Evolutionary conservation across 2,888 invertebrate genomes (phyloP).

Genomic region (Xestia sexstrigata): DNA sequence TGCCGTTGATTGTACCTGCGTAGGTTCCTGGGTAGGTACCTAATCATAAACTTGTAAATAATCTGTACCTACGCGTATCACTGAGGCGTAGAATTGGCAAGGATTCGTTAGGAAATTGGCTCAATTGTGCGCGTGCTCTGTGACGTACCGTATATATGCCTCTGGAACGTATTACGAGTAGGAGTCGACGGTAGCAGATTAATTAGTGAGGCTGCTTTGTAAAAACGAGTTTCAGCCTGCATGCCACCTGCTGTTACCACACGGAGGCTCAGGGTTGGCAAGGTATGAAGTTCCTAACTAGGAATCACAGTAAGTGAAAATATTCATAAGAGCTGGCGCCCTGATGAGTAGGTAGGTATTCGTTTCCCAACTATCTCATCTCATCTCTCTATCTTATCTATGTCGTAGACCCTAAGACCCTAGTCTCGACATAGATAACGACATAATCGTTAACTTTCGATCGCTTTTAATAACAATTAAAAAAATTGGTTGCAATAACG

Average conservation of each 20-base stretch:
- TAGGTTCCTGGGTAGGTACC: not conserved
- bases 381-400: too few relatives aligned
- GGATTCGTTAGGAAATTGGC: conserved; percentile 74
- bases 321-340: too few relatives aligned
- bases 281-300: conserved; percentile 1
- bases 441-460: too few relatives aligned
- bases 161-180: conserved; percentile 14
- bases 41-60: conserved; percentile 37
- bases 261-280: conserved; percentile 41
- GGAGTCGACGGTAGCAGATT: conserved; percentile 66
- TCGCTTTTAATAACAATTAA: too few relatives aligned
- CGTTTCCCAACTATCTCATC: too few relatives aligned
- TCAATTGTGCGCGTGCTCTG: conserved; percentile 68
- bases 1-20: not conserved
- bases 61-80: conserved; percentile 39
- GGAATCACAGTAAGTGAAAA: not conserved
- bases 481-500: too few relatives aligned
- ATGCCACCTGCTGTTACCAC: conserved; percentile 45
- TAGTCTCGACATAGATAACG: too few relatives aligned
- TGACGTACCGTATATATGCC: too few relatives aligned
- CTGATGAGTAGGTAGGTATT: too few relatives aligned
- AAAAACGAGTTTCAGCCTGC: conserved; percentile 67
- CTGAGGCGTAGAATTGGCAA: conserved; percentile 66
- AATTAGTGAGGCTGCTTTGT: conserved; percentile 76
- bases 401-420: too few relatives aligned